A percentile compares a stretch with the other conserved stretches of the same genome.
phyloP scores from a whole-genome alignment of 1,140 invertebrate genomes.

The Holcopasites calliopsidis region DNA sequence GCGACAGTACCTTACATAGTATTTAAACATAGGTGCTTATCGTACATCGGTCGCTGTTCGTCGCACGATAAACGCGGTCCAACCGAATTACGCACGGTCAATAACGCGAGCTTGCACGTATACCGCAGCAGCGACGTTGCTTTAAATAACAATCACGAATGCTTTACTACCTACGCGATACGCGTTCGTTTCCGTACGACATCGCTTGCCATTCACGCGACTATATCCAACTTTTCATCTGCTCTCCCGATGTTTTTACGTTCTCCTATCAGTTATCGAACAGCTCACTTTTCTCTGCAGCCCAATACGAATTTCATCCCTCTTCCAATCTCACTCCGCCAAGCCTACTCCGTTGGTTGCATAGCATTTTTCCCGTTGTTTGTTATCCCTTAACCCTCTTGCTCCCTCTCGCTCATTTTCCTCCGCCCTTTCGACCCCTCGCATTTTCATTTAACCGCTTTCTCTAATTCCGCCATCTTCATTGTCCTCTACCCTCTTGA shows the following conservation, averaged over 20 bases:
- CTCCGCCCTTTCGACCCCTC: not conserved
- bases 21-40: conserved; percentile 37
- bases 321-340: not conserved
- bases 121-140: conserved; percentile 27
- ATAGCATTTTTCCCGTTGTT: too few species aligned
- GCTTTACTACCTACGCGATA: conserved; percentile 52
- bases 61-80: conserved; percentile 49
- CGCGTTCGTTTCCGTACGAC: conserved; percentile 67
- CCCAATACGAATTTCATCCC: not conserved
- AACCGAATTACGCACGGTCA: conserved; percentile 56
- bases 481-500: conserved; percentile 10
- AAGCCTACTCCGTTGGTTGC: too few species aligned
- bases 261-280: not conserved
- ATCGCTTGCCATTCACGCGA: not conserved
- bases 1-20: conserved; percentile 21
- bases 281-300: too few species aligned
- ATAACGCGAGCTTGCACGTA: conserved; percentile 48
- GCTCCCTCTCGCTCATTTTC: not conserved
- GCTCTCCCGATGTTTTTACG: not conserved
- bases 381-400: not conserved
- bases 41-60: conserved; percentile 11
- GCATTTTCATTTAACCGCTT: conserved; percentile 42
- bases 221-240: not conserved
- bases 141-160: conserved; percentile 52
- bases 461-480: conserved; percentile 39